Evolutionary conservation across 2,797 vertebrate genomes (phyloP), one percentile per base, ranked within the genome.

Genomic region (Gallirallus australis): DNA sequence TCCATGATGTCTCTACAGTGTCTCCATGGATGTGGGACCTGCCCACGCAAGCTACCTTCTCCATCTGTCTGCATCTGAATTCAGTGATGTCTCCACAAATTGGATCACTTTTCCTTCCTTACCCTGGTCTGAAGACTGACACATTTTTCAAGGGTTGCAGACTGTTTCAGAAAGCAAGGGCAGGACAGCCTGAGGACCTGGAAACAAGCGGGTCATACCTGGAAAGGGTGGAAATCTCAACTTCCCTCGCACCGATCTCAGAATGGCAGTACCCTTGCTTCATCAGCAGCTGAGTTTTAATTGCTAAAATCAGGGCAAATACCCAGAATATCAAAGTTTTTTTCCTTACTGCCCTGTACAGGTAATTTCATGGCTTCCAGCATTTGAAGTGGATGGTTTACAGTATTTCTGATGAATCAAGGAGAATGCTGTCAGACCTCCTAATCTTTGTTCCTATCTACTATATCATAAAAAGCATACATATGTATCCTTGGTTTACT

Each of bases 31-130:
- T 19, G 72, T 70, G 33, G 33, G 30, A 82, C 9, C 20, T 1
- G 3, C 56, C 68, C 25, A 57, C 48, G 40, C 25, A 61, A 82
- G 37, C 6, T 64, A 30, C 16, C 60, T 80, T 40, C 60, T 83
- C 56, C 6, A 7, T 18, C 66, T 72, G 50, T 15, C 40, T 72
- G 7, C 0, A 0, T 15, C 57, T 31, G 28, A 80, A 0, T 40
- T 65, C 54, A 27, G 31, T 8, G 30, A 9, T 59, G 56, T 37
- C 52, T 80, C 30, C 64, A 27, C 31, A 30, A 20, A n/a, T 47
- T 61, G 13, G 42, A 39, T n/a, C 11, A 17, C 7, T 65, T 64
- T 61, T 75, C 30, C 40, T 76, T 57, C 66, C 40, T 71, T 66
- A 69, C 20, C 3, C 14, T 5, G 1, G 1, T 18, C 53, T 56